phyloP scores from a whole-genome alignment of 2,113 vertebrate genomes.

The Odontesthes bonariensis region DNA sequence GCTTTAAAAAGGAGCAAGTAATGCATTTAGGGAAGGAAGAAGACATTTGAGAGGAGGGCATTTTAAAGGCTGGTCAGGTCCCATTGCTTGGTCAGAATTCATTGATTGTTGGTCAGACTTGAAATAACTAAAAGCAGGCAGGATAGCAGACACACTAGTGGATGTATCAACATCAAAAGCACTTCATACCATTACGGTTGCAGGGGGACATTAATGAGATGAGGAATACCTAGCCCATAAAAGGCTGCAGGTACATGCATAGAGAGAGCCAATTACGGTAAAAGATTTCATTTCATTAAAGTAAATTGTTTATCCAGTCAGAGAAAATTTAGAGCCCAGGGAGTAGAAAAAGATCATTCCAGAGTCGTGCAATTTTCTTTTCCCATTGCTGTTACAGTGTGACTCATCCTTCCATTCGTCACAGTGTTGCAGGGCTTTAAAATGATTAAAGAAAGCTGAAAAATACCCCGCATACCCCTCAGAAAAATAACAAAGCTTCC shows the following conservation, averaged over 20 bases:
- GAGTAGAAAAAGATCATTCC: conserved; percentile 37
- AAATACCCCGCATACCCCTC: neutral
- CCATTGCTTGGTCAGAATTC: neutral
- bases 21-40: no score
- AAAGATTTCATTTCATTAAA: conserved; percentile 52
- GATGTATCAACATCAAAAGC: conserved; percentile 9
- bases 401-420: conserved; percentile 64
- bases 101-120: no score
- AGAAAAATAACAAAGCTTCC: conserved; percentile 32
- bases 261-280: conserved; percentile 43
- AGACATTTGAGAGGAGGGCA: no score
- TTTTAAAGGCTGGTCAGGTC: neutral
- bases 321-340: conserved; percentile 34
- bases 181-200: conserved; percentile 29
- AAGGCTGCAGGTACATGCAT: conserved; percentile 38
- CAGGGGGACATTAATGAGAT: conserved; percentile 36
- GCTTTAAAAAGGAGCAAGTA: no score
- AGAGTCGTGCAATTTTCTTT: conserved; percentile 47
- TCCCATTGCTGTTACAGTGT: conserved; percentile 50
- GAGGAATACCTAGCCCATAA: conserved; percentile 27
- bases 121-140: neutral
- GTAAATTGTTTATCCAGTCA: conserved; percentile 38
- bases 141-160: neutral
- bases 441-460: conserved; percentile 44
- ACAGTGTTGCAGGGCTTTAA: conserved; percentile 53